Evolutionary conservation across 2,797 vertebrate species (phyloP).

Genomic region (Kryptopterus vitreolus): DNA sequence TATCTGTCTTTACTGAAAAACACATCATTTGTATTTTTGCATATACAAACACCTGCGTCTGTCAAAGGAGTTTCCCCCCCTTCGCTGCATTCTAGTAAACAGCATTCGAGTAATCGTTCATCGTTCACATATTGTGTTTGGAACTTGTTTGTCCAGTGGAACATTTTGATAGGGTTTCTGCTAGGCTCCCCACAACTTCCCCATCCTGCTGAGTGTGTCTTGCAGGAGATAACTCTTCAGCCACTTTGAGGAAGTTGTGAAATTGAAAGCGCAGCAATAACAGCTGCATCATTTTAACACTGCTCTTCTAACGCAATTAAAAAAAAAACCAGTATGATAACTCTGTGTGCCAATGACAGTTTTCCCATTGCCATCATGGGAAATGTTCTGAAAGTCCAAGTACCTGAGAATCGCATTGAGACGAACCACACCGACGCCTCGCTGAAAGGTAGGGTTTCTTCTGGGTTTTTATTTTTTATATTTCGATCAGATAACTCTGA

Average conservation of each 20-base stretch:
- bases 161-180: conserved; percentile 60
- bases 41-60: not conserved
- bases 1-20: not conserved
- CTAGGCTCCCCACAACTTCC: conserved; percentile 77
- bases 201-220: conserved; percentile 60
- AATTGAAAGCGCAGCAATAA: conserved; percentile 6
- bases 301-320: not conserved
- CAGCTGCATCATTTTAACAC: conserved; percentile 4
- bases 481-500: not conserved
- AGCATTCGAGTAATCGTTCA: too few species aligned
- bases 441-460: conserved; percentile 67
- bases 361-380: conserved; percentile 67
- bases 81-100: not conserved
- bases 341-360: conserved; percentile 38
- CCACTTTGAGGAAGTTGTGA: conserved; percentile 59
- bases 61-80: not conserved
- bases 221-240: conserved; percentile 43
- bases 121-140: not conserved
- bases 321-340: conserved; percentile 15
- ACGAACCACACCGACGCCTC: conserved; percentile 36
- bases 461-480: too few species aligned
- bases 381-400: conserved; percentile 63
- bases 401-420: conserved; percentile 13
- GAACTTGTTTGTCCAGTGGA: conserved; percentile 69
- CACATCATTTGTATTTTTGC: too few species aligned